Conservation (phyloP, 35 echinoderm and acorn worm species). For the Stichopus chloronotus region DNA sequence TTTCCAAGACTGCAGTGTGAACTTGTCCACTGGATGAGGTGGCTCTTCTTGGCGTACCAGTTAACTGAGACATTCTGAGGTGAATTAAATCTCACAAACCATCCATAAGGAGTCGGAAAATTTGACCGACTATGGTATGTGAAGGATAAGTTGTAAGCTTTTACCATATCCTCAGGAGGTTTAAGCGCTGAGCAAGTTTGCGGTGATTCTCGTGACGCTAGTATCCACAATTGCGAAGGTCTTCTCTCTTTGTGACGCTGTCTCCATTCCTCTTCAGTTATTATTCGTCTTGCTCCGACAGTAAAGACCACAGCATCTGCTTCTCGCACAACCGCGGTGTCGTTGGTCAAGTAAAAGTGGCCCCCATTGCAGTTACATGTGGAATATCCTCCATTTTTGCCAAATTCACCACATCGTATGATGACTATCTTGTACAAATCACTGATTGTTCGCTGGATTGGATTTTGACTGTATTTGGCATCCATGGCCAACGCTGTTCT, state of each 20-base stretch:
- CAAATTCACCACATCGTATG: constrained; percentile 8
- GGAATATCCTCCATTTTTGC: neutral
- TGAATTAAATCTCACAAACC: neutral
- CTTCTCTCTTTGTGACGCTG: neutral
- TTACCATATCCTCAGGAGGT: neutral
- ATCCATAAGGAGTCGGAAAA: neutral
- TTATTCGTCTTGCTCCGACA: neutral
- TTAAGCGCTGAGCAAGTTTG: neutral
- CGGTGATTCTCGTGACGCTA: neutral
- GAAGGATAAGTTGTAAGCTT: neutral
- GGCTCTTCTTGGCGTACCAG: neutral
- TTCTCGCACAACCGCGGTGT: neutral
- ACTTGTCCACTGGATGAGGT: neutral
- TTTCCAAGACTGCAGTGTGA: neutral
- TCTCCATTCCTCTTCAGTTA: neutral
- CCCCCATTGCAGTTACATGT: neutral
- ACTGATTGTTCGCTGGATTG: too few relatives aligned
- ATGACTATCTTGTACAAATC: neutral
- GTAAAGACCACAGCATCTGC: neutral
- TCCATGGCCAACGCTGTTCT: too few relatives aligned
- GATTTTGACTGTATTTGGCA: too few relatives aligned
- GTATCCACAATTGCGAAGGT: neutral
- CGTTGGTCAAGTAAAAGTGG: neutral
- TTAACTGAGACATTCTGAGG: neutral
- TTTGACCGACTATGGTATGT: neutral